Evolutionary conservation across 2,113 vertebrate genomes (phyloP), one percentile per base, ranked within the genome.

Genomic region (Dermatemys mawii): DNA sequence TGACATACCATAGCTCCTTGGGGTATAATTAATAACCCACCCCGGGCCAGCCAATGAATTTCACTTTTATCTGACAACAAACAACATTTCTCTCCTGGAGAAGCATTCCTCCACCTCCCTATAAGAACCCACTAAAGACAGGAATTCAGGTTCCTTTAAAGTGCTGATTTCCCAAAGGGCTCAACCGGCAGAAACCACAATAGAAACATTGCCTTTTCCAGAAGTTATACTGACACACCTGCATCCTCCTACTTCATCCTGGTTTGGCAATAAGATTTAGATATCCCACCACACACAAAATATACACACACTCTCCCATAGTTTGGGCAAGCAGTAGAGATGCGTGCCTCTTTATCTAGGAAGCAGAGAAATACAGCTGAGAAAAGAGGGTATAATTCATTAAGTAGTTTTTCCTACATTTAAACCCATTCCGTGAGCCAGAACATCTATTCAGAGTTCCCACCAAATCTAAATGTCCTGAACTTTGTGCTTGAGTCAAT

Each of bases 351-450:
- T 70, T n/a, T 70, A 70, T 38, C 35, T 70, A 19, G n/a, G n/a
- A 38, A 70, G 19, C 63, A 70, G 54, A 32, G 8, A 44, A 2
- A 1, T 7, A 1, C 32, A 2, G 44, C 8, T 49, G 53, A 6
- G 10, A 10, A 35, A 54, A 6, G 6, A 1, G 8, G 11, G 0
- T n/a, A 1, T 29, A 67, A 11, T 11, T 83, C 12, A 10, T 51
- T 57, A 44, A 88, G 60, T 60, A n/a, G 79, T 53, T 81, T 17
- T 67, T 53, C 55, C 48, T 22, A 24, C 27, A 1, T 83, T 81
- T 89, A 11, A 78, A 38, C 35, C 46, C 8, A 6, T 11, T 73
- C 2, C 14, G 46, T 11, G 0, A 4, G 14, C 29, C 17, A 2
- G 38, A 27, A 57, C 3, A 4, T 1, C 24, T 38, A 75, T 51